Base-by-base conservation (phyloP, 2,113 vertebrate genomes). In the Brachyistius frenatus region DNA sequence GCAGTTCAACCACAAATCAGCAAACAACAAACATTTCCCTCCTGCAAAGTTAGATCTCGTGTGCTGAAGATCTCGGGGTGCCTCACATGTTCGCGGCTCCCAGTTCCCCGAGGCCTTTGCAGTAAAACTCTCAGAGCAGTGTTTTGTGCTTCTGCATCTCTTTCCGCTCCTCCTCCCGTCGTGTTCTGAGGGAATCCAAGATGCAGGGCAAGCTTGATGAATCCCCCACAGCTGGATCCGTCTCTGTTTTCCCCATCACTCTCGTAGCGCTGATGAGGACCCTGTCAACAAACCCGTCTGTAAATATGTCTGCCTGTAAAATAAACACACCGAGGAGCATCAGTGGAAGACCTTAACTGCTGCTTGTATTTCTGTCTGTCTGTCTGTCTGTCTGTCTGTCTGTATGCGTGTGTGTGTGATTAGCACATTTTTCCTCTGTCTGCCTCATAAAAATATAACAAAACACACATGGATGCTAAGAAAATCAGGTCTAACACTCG, bases 191-290 rank as follows among this genome's bases (percentile, higher is more conserved):
- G 80, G 56, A 86, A 85, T 80, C 14, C 5, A 30, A 68, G 58
- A 88, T 77, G 78, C 75, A 64, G 15, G 53, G 5, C 85, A 73
- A 80, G 47, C 47, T 30, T 6, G 55, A 81, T 80, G 50, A 83
- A 83, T 86, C 76, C 75, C 80, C 68, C 65, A 67, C 50, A 75
- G 79, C 32, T 84, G 57, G 58, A 73, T 57, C 73, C 74, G 55
- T 82, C 36, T 80, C 70, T 75, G 72, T 63, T 65, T 78, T 72
- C 15, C 69, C 47, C 69, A 52, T 79, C 66, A 73, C 49, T 66
- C 88, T 74, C 57, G 8, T 49, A 49, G 78, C 7, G 5, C 37
- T 11, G 58, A 73, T 47, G 58, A 72, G 64, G 4, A 62, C 61
- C 36, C 54, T 7, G 3, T 72, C 61, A 66, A 68, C 54, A 76